These are phyloP conservation scores for Sphenopsis melanotis DNA, from an alignment of 2,797 vertebrate genomes.

Conservation along the genomic window DNA sequence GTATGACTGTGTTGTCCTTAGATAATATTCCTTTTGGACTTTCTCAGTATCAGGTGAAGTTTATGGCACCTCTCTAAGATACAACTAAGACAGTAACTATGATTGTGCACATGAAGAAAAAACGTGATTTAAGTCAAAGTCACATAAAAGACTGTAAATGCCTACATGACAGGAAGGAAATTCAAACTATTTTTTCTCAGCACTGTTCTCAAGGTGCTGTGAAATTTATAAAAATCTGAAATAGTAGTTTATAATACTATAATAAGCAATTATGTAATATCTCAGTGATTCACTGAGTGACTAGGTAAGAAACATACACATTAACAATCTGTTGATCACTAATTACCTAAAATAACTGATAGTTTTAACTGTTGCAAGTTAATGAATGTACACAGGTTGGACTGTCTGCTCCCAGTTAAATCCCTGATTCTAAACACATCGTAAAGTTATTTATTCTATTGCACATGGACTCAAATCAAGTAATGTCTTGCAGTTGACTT, in stretches of 20 bases:
- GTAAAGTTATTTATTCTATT: background rate
- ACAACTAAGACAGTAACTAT: background rate
- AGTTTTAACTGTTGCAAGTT: background rate
- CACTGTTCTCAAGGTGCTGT: background rate
- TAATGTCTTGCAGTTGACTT: constrained; percentile 83
- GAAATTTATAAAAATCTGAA: background rate
- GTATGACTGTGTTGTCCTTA: background rate
- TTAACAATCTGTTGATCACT: background rate
- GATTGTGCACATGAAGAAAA: background rate
- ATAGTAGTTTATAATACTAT: background rate
- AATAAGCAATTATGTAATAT: background rate
- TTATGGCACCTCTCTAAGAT: background rate
- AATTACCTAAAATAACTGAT: background rate
- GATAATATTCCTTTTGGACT: background rate
- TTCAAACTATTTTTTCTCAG: background rate
- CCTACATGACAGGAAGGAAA: background rate
- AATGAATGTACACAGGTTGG: background rate
- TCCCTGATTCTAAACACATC: background rate
- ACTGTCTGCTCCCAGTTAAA: background rate
- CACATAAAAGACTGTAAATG: background rate
- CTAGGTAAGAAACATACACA: background rate
- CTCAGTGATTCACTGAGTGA: background rate
- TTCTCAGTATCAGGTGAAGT: background rate
- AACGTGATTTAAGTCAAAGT: background rate
- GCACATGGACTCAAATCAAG: background rate